phyloP scores from a whole-genome alignment of 2,797 vertebrate species.

The Epinephelus malabaricus region DNA sequence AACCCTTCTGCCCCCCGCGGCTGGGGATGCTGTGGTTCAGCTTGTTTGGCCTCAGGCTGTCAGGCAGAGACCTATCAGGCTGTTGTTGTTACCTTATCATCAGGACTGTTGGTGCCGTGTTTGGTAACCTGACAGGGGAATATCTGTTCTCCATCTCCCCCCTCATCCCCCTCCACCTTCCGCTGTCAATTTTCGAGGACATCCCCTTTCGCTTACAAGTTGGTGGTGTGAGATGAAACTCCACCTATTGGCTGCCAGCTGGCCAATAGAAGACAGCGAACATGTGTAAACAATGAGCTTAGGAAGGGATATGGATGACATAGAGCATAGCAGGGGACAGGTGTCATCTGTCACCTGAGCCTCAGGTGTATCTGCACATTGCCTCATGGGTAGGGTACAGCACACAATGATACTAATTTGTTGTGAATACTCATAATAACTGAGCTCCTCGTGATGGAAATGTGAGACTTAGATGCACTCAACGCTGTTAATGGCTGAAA shows the following conservation, averaged over 20 bases:
- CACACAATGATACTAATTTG: conserved; percentile 24
- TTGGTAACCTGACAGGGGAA: conserved; percentile 65
- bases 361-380: conserved; percentile 49
- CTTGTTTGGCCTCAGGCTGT: conserved; percentile 45
- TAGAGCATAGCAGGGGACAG: conserved; percentile 41
- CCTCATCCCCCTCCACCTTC: not conserved
- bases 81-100: conserved; percentile 53
- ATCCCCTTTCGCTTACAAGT: conserved; percentile 66
- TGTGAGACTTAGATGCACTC: not conserved
- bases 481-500: not conserved
- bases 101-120: conserved; percentile 34
- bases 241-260: conserved; percentile 59
- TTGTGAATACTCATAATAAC: conserved; percentile 13
- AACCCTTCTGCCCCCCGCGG: conserved; percentile 2
- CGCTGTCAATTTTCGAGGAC: conserved; percentile 41
- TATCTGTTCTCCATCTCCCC: conserved; percentile 40
- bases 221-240: conserved; percentile 80
- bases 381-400: conserved; percentile 31
- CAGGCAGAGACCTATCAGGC: conserved; percentile 41
- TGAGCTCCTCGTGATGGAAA: conserved; percentile 4
- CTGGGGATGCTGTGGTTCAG: conserved; percentile 1
- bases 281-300: conserved; percentile 70
- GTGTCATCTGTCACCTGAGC: conserved; percentile 66
- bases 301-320: conserved; percentile 47
- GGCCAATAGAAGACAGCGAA: conserved; percentile 68